These are phyloP conservation scores for Listronotus bonariensis DNA, from an alignment of 1,140 invertebrate genomes.

Conservation along the genomic window DNA sequence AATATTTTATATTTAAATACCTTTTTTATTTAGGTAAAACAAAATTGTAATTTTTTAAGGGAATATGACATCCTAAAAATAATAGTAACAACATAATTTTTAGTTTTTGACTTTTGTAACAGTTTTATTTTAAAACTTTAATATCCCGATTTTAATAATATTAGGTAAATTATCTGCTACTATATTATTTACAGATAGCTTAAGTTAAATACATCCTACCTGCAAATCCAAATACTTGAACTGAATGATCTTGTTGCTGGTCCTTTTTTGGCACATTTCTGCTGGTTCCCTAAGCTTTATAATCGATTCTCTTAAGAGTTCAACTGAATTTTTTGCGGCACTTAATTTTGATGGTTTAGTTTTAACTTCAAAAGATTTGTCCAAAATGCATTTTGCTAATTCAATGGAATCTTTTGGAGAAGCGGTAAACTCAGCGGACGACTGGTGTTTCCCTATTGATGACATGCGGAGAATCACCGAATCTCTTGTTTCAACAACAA, in stretches of 20 bases:
- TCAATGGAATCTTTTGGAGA: conserved; percentile 22
- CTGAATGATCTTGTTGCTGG: conserved; percentile 6
- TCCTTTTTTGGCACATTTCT: conserved; percentile 9
- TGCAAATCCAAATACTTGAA: background rate
- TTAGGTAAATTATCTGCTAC: no score
- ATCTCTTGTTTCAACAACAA: conserved; percentile 26
- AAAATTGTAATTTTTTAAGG: no score
- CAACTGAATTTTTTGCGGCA: conserved; percentile 35
- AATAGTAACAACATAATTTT: no score
- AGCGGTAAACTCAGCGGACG: conserved; percentile 4
- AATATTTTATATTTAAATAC: no score
- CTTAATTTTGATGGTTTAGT: conserved; percentile 23
- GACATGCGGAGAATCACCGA: conserved; percentile 33
- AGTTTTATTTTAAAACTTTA: no score
- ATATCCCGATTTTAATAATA: no score
- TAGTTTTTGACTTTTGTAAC: no score
- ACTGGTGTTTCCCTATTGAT: conserved; percentile 15
- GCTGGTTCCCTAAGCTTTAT: conserved; percentile 4
- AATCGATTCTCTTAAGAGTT: conserved; percentile 30
- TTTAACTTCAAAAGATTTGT: conserved; percentile 7
- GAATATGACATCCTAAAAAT: no score
- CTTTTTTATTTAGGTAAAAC: no score
- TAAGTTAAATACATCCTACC: background rate
- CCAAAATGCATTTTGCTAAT: conserved; percentile 12
- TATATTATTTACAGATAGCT: no score